These are phyloP conservation scores for Pimephales promelas DNA, from an alignment of 2,113 vertebrate genomes.

Conservation along the genomic window DNA sequence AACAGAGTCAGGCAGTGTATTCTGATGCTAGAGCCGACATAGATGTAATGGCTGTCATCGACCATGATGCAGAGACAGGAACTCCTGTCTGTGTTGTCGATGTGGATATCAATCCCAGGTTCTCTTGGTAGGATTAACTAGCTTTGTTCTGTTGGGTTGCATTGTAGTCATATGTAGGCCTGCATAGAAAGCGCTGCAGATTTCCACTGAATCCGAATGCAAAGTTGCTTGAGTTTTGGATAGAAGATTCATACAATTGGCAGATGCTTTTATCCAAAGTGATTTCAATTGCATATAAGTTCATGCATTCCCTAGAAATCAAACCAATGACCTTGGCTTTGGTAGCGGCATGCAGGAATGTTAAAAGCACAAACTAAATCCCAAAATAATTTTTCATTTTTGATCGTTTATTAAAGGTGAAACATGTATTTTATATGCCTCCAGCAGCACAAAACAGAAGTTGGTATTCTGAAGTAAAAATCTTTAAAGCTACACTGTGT, in stretches of 20 bases:
- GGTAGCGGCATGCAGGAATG: background rate
- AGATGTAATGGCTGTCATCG: conserved; percentile 43
- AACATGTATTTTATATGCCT: too few relatives aligned
- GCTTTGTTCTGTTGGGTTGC: background rate
- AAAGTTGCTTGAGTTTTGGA: background rate
- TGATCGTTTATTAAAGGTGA: background rate
- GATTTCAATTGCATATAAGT: background rate
- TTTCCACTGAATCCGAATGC: background rate
- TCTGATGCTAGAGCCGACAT: background rate
- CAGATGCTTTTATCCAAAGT: background rate
- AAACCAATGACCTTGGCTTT: background rate
- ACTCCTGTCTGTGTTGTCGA: conserved; percentile 14
- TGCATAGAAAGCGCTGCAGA: background rate
- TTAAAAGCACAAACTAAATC: background rate
- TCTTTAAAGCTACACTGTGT: too few relatives aligned
- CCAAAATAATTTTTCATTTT: background rate
- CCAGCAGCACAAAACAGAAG: too few relatives aligned
- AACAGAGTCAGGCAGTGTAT: background rate
- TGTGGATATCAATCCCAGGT: conserved; percentile 33
- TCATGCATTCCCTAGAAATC: background rate
- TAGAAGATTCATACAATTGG: background rate
- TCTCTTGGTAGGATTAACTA: conserved; percentile 24
- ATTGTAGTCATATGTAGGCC: background rate
- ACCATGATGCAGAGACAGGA: conserved; percentile 5
- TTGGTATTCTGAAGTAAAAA: too few relatives aligned